These are phyloP conservation scores for Thecophora atra DNA, from an alignment of 2,888 invertebrate genomes.

Conservation along the genomic window DNA sequence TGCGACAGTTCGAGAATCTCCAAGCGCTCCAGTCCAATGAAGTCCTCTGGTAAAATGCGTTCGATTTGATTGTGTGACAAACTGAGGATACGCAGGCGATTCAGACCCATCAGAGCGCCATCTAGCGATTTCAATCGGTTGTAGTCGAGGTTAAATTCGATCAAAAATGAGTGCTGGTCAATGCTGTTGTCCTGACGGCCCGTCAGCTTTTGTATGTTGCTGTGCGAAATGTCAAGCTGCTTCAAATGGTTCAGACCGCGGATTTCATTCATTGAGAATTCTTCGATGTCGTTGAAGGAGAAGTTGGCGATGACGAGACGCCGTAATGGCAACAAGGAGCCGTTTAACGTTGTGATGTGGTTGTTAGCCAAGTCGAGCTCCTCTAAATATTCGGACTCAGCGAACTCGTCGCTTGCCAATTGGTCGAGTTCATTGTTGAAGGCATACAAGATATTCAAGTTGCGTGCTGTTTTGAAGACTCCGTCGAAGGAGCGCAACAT, in stretches of 20 bases:
- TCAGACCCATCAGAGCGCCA: constrained; percentile 79
- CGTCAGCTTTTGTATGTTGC: constrained; percentile 74
- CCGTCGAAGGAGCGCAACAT: constrained; percentile 76
- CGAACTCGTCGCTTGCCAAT: constrained; percentile 81
- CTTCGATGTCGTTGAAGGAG: constrained; percentile 77
- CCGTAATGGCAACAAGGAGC: constrained; percentile 76
- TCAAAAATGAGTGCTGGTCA: constrained; percentile 78
- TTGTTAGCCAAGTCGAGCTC: constrained; percentile 79
- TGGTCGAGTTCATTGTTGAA: constrained; percentile 79
- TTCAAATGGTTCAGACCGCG: constrained; percentile 77
- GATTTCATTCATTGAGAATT: constrained; percentile 83
- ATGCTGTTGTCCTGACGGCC: constrained; percentile 79
- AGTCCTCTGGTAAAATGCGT: constrained; percentile 79
- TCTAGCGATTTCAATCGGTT: constrained; percentile 77
- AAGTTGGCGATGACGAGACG: constrained; percentile 77
- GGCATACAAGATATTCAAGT: constrained; percentile 74
- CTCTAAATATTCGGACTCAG: constrained; percentile 75
- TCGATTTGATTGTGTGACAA: constrained; percentile 80
- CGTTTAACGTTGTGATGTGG: constrained; percentile 75
- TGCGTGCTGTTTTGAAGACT: constrained; percentile 75
- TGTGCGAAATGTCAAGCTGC: constrained; percentile 79
- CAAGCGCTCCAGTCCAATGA: constrained; percentile 80
- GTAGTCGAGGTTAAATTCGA: constrained; percentile 78
- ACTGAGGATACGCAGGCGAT: constrained; percentile 76
- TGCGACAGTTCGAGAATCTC: constrained; percentile 80